These are phyloP conservation scores for Poecilus cupreus DNA, from an alignment of 2,888 invertebrate species.

Conservation along the genomic window DNA sequence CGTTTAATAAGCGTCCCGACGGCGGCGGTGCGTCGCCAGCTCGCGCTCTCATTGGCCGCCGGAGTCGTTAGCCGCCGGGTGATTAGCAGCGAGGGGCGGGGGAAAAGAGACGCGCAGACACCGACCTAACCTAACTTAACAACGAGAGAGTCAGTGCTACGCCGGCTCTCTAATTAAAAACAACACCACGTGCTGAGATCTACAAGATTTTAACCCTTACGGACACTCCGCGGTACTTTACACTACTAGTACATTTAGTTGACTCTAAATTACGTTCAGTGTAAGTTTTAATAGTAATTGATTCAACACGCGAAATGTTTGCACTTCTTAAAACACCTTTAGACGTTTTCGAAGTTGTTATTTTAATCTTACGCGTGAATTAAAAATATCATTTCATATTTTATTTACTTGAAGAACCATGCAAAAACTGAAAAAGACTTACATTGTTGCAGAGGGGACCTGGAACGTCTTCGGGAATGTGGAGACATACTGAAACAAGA, in stretches of 20 bases:
- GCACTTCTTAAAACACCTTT: too few relatives aligned
- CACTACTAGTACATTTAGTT: too few relatives aligned
- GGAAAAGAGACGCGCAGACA: slow-evolving; percentile 6
- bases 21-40: slow-evolving; percentile 4
- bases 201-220: not conserved
- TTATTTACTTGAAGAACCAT: not conserved
- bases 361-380: too few relatives aligned
- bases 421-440: not conserved
- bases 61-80: slow-evolving; percentile 38
- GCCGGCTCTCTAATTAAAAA: not conserved
- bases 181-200: not conserved
- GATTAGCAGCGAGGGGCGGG: slow-evolving; percentile 9
- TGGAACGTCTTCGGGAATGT: not conserved
- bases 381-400: too few relatives aligned
- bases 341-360: too few relatives aligned
- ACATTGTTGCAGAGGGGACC: slow-evolving; percentile 20
- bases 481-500: not conserved
- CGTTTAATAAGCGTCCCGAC: slow-evolving; percentile 41
- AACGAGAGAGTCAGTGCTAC: slow-evolving; percentile 3
- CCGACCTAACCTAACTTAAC: slow-evolving; percentile 38
- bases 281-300: too few relatives aligned
- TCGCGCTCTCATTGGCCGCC: slow-evolving; percentile 37
- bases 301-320: too few relatives aligned
- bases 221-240: not conserved
- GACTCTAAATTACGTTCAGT: not conserved